Base-by-base conservation (phyloP, 2,888 invertebrate species). In the Cerceris rybyensis region DNA sequence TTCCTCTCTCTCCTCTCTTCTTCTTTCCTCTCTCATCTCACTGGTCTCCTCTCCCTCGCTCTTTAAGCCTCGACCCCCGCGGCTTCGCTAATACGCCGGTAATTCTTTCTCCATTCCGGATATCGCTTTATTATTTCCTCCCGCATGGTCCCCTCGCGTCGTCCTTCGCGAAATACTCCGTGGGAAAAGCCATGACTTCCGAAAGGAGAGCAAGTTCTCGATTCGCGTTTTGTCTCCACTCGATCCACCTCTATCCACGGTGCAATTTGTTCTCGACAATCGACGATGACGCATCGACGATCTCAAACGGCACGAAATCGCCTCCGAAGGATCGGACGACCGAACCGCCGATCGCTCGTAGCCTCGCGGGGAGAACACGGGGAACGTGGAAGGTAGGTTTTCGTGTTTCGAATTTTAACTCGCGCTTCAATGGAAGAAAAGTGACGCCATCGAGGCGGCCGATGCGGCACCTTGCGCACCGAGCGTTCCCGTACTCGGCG, bases 381-480 rank as follows among this genome's bases (percentile, higher is more conserved):
- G 65, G 60, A 49, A 61, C 61, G 9, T 54, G 39, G 49, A 8
- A 66, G 49, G 43, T 17, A n/a, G 57, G 60, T 65, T 59, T 46
- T 64, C 80, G 80, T 80, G 80, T 70, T 54, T 58, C 55, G 80
- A 80, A 80, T 80, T 79, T 75, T 71, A 80, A 80, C 41, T 46
- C 16, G 68, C n/a, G 13, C 70, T 67, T 63, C 74, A 59, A 79
- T 64, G 69, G 75, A 70, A 80, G 59, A 71, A 79, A 79, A 75
- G 70, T 83, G 85, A 85, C 78, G 80, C 78, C 90, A 92, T 92
- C 90, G 91, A 91, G 28, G 28, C 28, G 28, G 28, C 28, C 28
- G 28, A 89, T 89, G 90, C 67, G 8, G 55, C 90, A 91, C 90
- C 90, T 91, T 90, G 88, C 89, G 87, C 89, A 87, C 84, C 87